Percentiles rank a stretch among this genome's conserved stretches.
phyloP scores from a whole-genome alignment of 2,888 invertebrate species.

The Agapetus fuscipes region DNA sequence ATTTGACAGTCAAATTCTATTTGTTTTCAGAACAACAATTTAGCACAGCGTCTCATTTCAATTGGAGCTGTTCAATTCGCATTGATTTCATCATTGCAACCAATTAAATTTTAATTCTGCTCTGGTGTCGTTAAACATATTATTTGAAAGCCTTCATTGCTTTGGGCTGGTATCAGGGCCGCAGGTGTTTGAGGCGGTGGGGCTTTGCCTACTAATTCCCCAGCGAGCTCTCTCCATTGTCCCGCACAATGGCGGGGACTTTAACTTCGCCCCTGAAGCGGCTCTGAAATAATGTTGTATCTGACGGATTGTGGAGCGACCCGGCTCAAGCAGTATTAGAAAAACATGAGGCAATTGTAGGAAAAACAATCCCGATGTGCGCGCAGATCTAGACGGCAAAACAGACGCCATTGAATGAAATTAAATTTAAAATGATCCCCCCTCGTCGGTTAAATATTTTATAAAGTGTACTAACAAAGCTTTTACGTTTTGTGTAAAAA shows the following conservation, averaged over 20 bases:
- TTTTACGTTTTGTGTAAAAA: too few species aligned
- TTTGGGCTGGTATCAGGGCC: constrained; percentile 31
- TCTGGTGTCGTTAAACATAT: constrained; percentile 19
- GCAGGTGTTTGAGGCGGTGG: constrained; percentile 36
- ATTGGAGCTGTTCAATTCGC: neutral
- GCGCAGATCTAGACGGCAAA: too few species aligned
- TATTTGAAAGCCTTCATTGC: constrained; percentile 26
- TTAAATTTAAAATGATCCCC: too few species aligned
- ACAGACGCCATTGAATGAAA: too few species aligned
- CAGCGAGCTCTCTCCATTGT: constrained; percentile 7
- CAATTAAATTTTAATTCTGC: constrained; percentile 16
- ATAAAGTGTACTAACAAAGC: too few species aligned
- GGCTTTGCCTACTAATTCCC: constrained; percentile 17
- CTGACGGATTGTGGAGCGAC: constrained; percentile 13
- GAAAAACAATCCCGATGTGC: too few species aligned
- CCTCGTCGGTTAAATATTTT: too few species aligned
- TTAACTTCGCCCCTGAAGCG: too few species aligned
- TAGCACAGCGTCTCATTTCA: too few species aligned
- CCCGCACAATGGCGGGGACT: constrained; percentile 8
- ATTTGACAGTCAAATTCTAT: too few species aligned
- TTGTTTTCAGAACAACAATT: too few species aligned
- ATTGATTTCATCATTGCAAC: constrained; percentile 8
- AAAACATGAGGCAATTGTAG: constrained; percentile 2
- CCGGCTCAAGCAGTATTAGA: constrained; percentile 5
- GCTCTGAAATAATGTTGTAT: constrained; percentile 13